phyloP scores from a whole-genome alignment of 2,888 invertebrate genomes.

The Drosophila quinaria region DNA sequence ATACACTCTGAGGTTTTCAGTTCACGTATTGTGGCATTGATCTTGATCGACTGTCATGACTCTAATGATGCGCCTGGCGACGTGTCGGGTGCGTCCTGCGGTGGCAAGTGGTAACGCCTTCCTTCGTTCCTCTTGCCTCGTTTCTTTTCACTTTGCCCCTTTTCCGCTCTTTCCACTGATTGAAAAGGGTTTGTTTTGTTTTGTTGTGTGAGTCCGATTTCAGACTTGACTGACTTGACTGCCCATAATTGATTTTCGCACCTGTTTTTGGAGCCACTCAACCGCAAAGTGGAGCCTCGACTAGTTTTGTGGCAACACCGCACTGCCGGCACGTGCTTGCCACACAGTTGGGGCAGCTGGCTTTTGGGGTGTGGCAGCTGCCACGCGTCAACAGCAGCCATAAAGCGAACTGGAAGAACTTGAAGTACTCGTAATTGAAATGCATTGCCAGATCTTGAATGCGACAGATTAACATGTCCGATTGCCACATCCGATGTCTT shows the following conservation, averaged over 20 bases:
- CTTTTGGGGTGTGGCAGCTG: constrained; percentile 39
- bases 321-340: constrained; percentile 56
- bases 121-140: constrained; percentile 7
- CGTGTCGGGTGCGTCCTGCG: constrained; percentile 75
- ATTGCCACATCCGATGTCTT: constrained; percentile 77
- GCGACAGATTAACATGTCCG: constrained; percentile 77
- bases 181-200: constrained; percentile 50
- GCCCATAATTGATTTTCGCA: constrained; percentile 74
- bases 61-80: constrained; percentile 71
- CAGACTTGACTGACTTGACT: constrained; percentile 50
- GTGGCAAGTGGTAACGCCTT: constrained; percentile 57
- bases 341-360: constrained; percentile 35
- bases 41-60: constrained; percentile 68
- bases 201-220: constrained; percentile 20
- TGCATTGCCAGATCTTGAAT: constrained; percentile 47
- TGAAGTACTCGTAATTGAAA: constrained; percentile 66
- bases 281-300: constrained; percentile 56
- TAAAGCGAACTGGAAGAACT: constrained; percentile 35
- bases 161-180: constrained; percentile 7
- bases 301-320: constrained; percentile 5
- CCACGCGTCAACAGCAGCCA: constrained; percentile 57
- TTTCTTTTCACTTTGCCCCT: not conserved
- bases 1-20: constrained; percentile 1
- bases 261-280: constrained; percentile 50
- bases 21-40: constrained; percentile 18